These are phyloP conservation scores for Phrynocephalus versicolor DNA, from an alignment of 2,113 vertebrate genomes.

Conservation along the genomic window DNA sequence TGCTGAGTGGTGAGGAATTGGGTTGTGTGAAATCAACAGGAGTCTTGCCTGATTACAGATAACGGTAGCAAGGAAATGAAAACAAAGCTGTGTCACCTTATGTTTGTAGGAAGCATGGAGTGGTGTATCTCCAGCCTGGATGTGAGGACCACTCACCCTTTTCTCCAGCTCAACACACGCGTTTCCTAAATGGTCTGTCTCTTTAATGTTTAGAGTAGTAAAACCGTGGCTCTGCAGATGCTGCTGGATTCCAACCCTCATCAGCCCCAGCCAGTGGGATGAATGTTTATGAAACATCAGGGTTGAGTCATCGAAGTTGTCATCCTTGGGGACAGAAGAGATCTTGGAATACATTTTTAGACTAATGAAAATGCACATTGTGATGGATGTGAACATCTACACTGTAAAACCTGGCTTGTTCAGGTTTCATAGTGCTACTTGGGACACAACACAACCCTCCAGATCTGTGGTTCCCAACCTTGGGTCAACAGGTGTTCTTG, in stretches of 20 bases:
- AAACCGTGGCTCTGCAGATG: not conserved
- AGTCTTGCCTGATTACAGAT: not conserved
- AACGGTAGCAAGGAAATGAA: not conserved
- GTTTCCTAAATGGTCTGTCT: too few relatives aligned
- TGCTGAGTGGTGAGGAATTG: not conserved
- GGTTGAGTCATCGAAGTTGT: not conserved
- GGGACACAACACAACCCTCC: too few relatives aligned
- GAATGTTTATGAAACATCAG: not conserved
- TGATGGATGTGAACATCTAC: slow-evolving; percentile 64
- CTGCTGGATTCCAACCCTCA: slow-evolving; percentile 41
- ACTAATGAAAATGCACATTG: slow-evolving; percentile 20
- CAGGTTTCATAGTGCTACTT: slow-evolving; percentile 26
- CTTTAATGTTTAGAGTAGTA: too few relatives aligned
- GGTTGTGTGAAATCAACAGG: not conserved
- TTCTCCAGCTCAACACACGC: not conserved
- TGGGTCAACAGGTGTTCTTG: too few relatives aligned
- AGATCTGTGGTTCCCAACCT: too few relatives aligned
- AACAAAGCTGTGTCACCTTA: not conserved
- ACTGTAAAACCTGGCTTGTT: not conserved
- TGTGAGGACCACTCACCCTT: not conserved
- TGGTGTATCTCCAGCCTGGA: slow-evolving; percentile 9
- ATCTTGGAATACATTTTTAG: not conserved
- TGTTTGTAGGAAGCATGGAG: not conserved
- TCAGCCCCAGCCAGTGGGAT: not conserved
- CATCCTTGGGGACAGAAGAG: not conserved